Conservation (phyloP, 1,140 invertebrate species). For the Trichoplusia ni region DNA sequence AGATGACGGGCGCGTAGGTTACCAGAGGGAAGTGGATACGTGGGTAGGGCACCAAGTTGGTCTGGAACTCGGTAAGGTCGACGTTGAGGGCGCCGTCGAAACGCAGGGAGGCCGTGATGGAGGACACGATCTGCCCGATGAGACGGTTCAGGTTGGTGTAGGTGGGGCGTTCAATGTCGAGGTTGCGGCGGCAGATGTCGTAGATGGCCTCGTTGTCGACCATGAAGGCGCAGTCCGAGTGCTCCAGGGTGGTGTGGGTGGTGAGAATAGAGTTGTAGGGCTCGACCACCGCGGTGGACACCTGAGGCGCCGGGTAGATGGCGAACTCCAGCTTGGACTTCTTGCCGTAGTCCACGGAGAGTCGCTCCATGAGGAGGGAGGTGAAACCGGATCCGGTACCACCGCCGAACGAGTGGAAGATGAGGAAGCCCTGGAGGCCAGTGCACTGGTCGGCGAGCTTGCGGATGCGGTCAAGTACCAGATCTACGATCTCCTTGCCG, state of each 20-base stretch:
- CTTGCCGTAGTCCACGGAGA: slow-evolving; percentile 94
- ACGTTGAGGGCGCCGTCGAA: slow-evolving; percentile 95
- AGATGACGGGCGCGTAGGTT: slow-evolving; percentile 93
- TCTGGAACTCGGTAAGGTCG: slow-evolving; percentile 95
- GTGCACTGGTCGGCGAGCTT: slow-evolving; percentile 94
- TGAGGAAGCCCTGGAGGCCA: slow-evolving; percentile 93
- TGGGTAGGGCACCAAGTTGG: slow-evolving; percentile 93
- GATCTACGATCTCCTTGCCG: slow-evolving; percentile 93
- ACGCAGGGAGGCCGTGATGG: slow-evolving; percentile 92
- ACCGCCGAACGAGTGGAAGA: slow-evolving; percentile 95
- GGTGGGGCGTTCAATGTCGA: slow-evolving; percentile 93
- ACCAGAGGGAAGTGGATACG: slow-evolving; percentile 92
- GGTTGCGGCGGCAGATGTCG: slow-evolving; percentile 93
- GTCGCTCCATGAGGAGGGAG: slow-evolving; percentile 93
- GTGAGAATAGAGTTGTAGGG: slow-evolving; percentile 94
- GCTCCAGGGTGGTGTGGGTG: slow-evolving; percentile 92
- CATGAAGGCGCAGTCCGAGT: slow-evolving; percentile 95
- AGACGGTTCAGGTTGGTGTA: slow-evolving; percentile 91
- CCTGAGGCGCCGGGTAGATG: slow-evolving; percentile 95
- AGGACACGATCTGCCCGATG: slow-evolving; percentile 93
- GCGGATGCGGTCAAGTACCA: slow-evolving; percentile 90
- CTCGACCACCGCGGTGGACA: slow-evolving; percentile 94
- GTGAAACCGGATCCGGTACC: slow-evolving; percentile 95
- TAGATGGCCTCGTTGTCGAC: slow-evolving; percentile 93
- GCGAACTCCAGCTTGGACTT: slow-evolving; percentile 95